Evolutionary conservation across 2,888 invertebrate species (phyloP).

Genomic region (Andrena bucephala): DNA sequence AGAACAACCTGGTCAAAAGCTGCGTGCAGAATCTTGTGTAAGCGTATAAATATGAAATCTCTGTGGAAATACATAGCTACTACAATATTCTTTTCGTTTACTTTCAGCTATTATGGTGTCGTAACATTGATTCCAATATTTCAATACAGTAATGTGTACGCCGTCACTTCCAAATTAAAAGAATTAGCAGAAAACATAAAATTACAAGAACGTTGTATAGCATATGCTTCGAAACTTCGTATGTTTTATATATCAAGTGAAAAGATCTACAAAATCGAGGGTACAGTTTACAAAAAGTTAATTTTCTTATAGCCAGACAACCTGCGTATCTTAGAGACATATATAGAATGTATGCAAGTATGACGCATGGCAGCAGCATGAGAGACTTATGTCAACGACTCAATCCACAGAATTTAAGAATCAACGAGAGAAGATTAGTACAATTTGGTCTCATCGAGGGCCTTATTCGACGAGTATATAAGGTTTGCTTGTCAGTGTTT

Average conservation of each 20-base stretch:
- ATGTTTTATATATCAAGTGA: slow-evolving; percentile 73
- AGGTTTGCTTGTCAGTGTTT: slow-evolving; percentile 85
- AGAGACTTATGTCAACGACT: slow-evolving; percentile 90
- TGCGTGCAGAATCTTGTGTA: slow-evolving; percentile 97
- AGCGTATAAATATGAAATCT: slow-evolving; percentile 69
- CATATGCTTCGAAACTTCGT: slow-evolving; percentile 90
- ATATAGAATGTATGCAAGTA: slow-evolving; percentile 91
- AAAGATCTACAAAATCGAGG: background rate
- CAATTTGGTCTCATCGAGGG: slow-evolving; percentile 95
- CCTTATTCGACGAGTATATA: slow-evolving; percentile 92
- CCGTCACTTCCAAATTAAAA: slow-evolving; percentile 91
- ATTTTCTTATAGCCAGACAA: slow-evolving; percentile 86
- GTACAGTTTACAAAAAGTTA: background rate
- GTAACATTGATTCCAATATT: slow-evolving; percentile 92
- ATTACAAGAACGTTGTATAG: slow-evolving; percentile 90
- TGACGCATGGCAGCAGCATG: slow-evolving; percentile 92
- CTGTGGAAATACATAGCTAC: background rate
- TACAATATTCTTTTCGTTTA: slow-evolving; percentile 20
- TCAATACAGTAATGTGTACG: slow-evolving; percentile 95
- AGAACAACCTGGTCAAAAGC: slow-evolving; percentile 96
- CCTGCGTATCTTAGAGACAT: slow-evolving; percentile 90
- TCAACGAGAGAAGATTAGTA: slow-evolving; percentile 93
- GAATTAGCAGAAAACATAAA: slow-evolving; percentile 89
- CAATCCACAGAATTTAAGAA: slow-evolving; percentile 90
- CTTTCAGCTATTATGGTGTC: slow-evolving; percentile 88